Evolutionary conservation across 2,113 vertebrate genomes (phyloP).

Genomic region (Struthidea cinerea): DNA sequence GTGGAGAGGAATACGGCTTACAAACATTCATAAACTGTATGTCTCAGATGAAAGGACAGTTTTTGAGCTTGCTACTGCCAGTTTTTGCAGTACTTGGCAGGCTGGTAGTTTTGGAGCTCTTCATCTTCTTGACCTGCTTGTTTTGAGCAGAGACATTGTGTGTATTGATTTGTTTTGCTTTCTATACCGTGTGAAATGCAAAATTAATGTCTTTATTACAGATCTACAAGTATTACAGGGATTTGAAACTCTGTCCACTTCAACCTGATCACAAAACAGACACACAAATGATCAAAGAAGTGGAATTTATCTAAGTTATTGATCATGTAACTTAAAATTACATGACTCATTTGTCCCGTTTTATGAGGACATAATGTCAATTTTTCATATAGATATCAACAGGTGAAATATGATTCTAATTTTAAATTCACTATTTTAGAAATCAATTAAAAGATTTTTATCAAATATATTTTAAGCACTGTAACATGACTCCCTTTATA

Average conservation of each 20-base stretch:
- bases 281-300: conserved; percentile 90
- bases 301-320: conserved; percentile 91
- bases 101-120: not conserved
- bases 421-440: conserved; percentile 61
- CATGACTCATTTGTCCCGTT: conserved; percentile 90
- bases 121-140: not conserved
- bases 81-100: not conserved
- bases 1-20: not conserved
- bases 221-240: not conserved
- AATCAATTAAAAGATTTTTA: conserved; percentile 70
- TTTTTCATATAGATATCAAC: conserved; percentile 69
- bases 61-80: not conserved
- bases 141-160: not conserved
- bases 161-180: not conserved
- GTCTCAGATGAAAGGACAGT: not conserved
- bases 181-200: not conserved
- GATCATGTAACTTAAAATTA: conserved; percentile 96
- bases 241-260: conserved; percentile 66
- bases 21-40: not conserved
- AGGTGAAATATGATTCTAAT: conserved; percentile 74
- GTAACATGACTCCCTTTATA: not conserved
- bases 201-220: not conserved
- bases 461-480: conserved; percentile 58
- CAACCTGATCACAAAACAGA: conserved; percentile 66
- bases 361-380: conserved; percentile 81